Evolutionary conservation across 2,888 invertebrate genomes (phyloP), one percentile per base, ranked within the genome.

Genomic region (Eurois occulta): DNA sequence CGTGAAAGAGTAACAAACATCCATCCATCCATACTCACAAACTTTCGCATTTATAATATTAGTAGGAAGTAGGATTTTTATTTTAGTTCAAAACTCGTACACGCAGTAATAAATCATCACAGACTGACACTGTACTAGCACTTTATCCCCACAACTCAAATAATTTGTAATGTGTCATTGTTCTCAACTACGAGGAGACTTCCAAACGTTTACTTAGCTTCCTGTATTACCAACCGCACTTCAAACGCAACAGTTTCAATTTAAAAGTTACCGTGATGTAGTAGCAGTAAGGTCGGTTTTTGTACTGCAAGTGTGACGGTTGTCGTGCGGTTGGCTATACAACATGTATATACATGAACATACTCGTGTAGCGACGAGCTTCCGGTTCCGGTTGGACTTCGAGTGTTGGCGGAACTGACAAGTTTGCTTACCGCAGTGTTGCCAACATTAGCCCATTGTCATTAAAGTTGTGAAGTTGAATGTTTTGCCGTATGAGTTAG

Each of bases 351-450:
- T 81, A 83, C 77, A 74, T 77, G 72, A 58, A 60, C 66, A 85
- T 84, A 86, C 89, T 88, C 81, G 75, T 85, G 85, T 88, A 84
- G 87, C 71, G 84, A 80, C 83, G 75, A 77, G 85, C 88, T 87
- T 93, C 92, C 92, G 85, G 62, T 91, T 91, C 91, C 92, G 90
- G 88, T 87, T 81, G 80, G 85, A 84, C 89, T 87, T 86, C 73
- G 83, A 81, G 78, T 85, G 88, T 86, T 87, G 87, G 88, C 92
- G 92, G 93, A 91, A 92, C 90, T 87, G 86, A 86, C 90, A 92
- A 93, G 92, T 91, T 91, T 92, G 88, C 87, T 80, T 78, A 84
- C 84, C 78, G 84, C 90, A 90, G 81, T 88, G 89, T 80, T 90
- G 88, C 88, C 89, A 90, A 88, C 92, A 91, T 90, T 90, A 89